phyloP scores from a whole-genome alignment of 2,888 invertebrate species.

The Apomyelois bistriatella region DNA sequence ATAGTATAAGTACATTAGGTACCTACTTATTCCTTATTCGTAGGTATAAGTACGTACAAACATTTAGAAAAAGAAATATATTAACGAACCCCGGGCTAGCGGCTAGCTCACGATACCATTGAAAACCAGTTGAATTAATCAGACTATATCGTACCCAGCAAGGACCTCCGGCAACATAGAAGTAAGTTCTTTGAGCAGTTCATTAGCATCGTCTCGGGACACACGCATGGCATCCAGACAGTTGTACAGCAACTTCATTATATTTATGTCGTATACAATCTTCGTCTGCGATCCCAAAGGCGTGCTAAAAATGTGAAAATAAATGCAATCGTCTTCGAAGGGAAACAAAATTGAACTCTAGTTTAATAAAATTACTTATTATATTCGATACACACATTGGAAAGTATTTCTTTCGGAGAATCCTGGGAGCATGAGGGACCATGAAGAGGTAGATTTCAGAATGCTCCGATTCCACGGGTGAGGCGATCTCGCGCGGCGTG shows the following conservation, averaged over 20 bases:
- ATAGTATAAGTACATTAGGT: too few relatives aligned
- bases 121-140: too few relatives aligned
- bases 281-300: constrained; percentile 45
- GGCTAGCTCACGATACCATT: too few relatives aligned
- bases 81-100: too few relatives aligned
- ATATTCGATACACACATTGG: too few relatives aligned
- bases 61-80: too few relatives aligned
- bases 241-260: constrained; percentile 56
- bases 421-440: constrained; percentile 32
- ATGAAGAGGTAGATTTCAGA: constrained; percentile 47
- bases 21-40: too few relatives aligned
- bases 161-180: constrained; percentile 48
- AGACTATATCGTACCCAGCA: constrained; percentile 43
- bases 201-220: constrained; percentile 50
- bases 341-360: too few relatives aligned
- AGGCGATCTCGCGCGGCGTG: constrained; percentile 16
- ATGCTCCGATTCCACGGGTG: constrained; percentile 27
- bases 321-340: too few relatives aligned
- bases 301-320: constrained; percentile 42
- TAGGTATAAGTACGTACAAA: too few relatives aligned
- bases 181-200: constrained; percentile 49
- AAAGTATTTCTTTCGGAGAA: constrained; percentile 49
- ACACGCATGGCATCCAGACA: constrained; percentile 60
- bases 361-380: too few relatives aligned
- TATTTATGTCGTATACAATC: constrained; percentile 45